Base-by-base conservation (phyloP, 2,113 vertebrate species). In the Suricata suricatta region DNA sequence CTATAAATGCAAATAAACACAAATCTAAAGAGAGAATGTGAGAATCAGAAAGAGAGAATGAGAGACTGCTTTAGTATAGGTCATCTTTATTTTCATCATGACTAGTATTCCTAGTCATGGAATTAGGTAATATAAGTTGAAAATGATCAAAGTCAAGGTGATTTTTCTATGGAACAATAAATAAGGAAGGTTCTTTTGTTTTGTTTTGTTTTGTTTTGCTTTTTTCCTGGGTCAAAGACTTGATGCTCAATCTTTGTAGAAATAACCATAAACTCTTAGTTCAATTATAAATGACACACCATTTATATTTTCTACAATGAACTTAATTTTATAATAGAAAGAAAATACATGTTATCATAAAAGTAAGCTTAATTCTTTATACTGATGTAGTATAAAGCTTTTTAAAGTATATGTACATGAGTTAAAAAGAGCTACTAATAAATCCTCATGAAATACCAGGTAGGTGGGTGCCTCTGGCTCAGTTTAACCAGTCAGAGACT, bases 21-120 rank as follows among this genome's bases (percentile, higher is more conserved):
- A 93, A 77, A 95, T 44, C n/a, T 82, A 57, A 90, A 27, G 50
- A 95, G 54, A 95, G 47, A 96, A 84, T 38, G 14, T 82, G 31
- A 88, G n/a, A 63, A 79, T 83, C 29, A 74, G 80, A 68, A 4
- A 68, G 47, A 81, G 38, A 71, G 41, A 68, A 13, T 93, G 21
- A 80, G 44, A 91, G n/a, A 44, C 10, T 64, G 27, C 68, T 81
- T 80, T 47, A 83, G 68, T 93, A 69, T 4, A 81, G 87, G 54
- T 47, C 85, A 77, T 77, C 52, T 38, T 97, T 25, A 27, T 52
- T 41, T 94, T 79, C 44, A 16, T 88, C 38, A 33, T n/a, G 29
- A 16, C n/a, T 33, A 29, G 63, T 82, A 3, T 23, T 38, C 13
- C 66, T 38, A 16, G n/a, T n/a, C n/a, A n/a, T n/a, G n/a, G n/a